phyloP scores from a whole-genome alignment of 2,888 invertebrate genomes.

The Anthophora plumipes region DNA sequence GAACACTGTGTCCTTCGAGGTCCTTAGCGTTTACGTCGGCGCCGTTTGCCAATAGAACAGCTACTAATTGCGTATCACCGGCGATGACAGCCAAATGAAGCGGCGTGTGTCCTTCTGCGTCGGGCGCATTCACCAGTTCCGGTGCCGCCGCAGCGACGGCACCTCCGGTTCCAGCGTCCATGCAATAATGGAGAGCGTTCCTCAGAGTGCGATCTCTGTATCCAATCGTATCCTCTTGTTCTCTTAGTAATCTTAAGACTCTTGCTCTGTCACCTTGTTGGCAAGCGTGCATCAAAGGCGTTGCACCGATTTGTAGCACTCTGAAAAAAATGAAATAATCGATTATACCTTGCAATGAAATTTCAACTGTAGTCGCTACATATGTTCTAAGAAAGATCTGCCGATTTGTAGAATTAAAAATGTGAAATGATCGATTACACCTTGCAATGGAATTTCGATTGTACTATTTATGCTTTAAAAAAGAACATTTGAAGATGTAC shows the following conservation, averaged over 20 bases:
- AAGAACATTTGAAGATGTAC: no score
- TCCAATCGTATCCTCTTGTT: constrained; percentile 88
- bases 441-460: neutral
- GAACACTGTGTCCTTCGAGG: constrained; percentile 96
- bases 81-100: constrained; percentile 98
- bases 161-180: constrained; percentile 87
- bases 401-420: constrained; percentile 85
- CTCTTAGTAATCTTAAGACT: constrained; percentile 90
- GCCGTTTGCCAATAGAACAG: constrained; percentile 93
- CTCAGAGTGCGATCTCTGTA: constrained; percentile 93
- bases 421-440: constrained; percentile 1
- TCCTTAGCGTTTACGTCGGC: constrained; percentile 96
- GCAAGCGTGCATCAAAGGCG: constrained; percentile 95
- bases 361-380: neutral
- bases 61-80: constrained; percentile 94
- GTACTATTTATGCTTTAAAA: neutral
- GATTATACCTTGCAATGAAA: neutral
- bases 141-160: constrained; percentile 94
- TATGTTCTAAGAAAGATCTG: no score
- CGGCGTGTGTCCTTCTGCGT: constrained; percentile 97
- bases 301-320: constrained; percentile 88
- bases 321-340: constrained; percentile 69
- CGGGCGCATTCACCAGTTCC: constrained; percentile 92
- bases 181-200: constrained; percentile 97
- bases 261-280: constrained; percentile 93